phyloP scores from a whole-genome alignment of 2,888 invertebrate species.

The Bursaphelenchus okinawaensis region DNA sequence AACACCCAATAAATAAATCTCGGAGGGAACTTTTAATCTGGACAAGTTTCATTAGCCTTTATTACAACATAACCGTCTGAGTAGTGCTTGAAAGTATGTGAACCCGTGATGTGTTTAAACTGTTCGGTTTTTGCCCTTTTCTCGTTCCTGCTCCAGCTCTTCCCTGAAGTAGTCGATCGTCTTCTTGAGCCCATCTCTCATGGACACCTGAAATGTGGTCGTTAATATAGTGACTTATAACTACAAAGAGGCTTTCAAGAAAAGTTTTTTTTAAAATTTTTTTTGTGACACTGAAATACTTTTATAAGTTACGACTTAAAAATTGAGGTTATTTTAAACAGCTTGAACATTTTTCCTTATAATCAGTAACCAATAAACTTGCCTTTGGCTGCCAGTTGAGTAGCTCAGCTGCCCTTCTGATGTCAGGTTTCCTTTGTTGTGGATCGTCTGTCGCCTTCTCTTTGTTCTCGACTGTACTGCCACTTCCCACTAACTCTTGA shows the following conservation, averaged over 20 bases:
- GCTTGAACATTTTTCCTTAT: too few relatives aligned
- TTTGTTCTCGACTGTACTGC: constrained; percentile 75
- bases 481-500: constrained; percentile 67
- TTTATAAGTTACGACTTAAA: too few relatives aligned
- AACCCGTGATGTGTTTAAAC: neutral
- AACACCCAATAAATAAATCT: neutral
- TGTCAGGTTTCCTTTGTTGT: constrained; percentile 85
- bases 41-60: neutral
- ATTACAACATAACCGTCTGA: neutral
- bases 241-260: neutral
- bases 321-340: too few relatives aligned
- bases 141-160: constrained; percentile 66
- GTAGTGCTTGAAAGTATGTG: neutral
- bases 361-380: constrained; percentile 17
- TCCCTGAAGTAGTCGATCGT: constrained; percentile 89
- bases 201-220: constrained; percentile 65
- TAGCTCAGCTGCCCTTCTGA: constrained; percentile 75
- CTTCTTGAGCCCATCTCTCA: constrained; percentile 78
- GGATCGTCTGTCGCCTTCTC: constrained; percentile 93
- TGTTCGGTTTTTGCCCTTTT: neutral
- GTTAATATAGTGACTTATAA: neutral
- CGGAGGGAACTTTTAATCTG: neutral
- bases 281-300: too few relatives aligned
- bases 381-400: constrained; percentile 89
- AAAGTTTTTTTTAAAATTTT: too few relatives aligned